phyloP scores from a whole-genome alignment of 2,113 vertebrate genomes.

The Equus przewalskii region DNA sequence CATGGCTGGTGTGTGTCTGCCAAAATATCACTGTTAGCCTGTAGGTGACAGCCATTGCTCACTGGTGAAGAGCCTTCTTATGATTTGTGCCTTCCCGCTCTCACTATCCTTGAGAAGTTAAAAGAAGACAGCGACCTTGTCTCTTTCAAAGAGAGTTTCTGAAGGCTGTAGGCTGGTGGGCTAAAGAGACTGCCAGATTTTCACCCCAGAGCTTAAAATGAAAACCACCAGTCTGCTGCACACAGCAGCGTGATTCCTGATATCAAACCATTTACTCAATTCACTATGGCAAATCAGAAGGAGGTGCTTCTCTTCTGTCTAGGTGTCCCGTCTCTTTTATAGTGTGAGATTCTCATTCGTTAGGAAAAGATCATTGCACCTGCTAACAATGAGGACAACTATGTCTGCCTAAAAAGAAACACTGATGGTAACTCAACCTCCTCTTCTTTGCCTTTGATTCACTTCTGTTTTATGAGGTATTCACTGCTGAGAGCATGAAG shows the following conservation, averaged over 20 bases:
- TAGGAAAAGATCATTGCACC: slow-evolving; percentile 18
- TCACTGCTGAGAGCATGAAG: not conserved
- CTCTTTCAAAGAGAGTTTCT: not conserved
- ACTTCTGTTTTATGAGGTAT: not conserved
- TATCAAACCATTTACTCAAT: not conserved
- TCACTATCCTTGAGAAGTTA: not conserved
- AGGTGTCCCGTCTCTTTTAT: not conserved
- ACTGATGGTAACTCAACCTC: not conserved
- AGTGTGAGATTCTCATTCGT: not conserved
- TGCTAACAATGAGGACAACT: not conserved
- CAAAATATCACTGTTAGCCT: slow-evolving; percentile 6
- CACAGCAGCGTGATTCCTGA: not conserved
- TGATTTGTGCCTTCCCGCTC: not conserved
- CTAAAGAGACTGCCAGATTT: not conserved
- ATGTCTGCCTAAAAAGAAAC: not conserved
- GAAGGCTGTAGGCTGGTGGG: not conserved
- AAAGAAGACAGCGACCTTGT: not conserved
- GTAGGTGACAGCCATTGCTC: slow-evolving; percentile 50
- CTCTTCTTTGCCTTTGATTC: slow-evolving; percentile 42
- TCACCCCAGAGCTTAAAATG: not conserved
- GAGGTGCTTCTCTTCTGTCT: not conserved
- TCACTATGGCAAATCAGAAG: not conserved
- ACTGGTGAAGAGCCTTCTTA: not conserved
- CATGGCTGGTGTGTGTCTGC: slow-evolving; percentile 36
- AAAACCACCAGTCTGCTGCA: not conserved